Evolutionary conservation across 2,113 vertebrate species (phyloP).

Genomic region (Strigops habroptila): DNA sequence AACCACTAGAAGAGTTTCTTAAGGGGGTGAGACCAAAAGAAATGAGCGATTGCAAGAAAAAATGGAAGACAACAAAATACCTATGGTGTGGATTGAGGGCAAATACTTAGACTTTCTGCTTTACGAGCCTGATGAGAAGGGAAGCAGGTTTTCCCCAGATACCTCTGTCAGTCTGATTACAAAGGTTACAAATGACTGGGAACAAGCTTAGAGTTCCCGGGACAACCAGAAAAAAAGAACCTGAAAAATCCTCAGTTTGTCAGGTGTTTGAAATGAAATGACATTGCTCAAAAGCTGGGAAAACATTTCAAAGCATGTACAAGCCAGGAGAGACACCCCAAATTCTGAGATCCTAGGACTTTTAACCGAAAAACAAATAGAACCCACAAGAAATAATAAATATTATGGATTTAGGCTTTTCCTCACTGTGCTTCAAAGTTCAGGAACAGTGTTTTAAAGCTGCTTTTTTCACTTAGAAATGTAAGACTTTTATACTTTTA

Average conservation of each 20-base stretch:
- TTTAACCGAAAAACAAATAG: background rate
- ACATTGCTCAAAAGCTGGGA: background rate
- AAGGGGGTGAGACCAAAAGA: background rate
- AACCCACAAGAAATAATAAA: background rate
- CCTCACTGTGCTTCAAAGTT: background rate
- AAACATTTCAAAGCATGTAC: background rate
- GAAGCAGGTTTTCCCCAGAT: background rate
- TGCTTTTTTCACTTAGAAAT: background rate
- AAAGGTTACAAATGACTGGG: slow-evolving; percentile 15
- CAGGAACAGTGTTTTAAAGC: background rate
- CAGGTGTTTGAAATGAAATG: background rate
- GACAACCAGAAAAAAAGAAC: background rate
- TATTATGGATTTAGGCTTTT: background rate
- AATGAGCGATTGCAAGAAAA: background rate
- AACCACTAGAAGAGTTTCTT: background rate
- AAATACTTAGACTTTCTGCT: background rate
- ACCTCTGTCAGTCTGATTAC: background rate
- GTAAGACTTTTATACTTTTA: background rate
- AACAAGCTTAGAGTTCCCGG: background rate
- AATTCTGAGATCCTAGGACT: background rate
- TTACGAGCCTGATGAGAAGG: background rate
- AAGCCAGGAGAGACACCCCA: background rate
- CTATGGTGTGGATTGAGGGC: background rate
- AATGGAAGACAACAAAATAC: background rate
- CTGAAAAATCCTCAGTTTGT: background rate